Base-by-base conservation (phyloP, 1,140 invertebrate species). In the Oreohelix idahoensis region DNA sequence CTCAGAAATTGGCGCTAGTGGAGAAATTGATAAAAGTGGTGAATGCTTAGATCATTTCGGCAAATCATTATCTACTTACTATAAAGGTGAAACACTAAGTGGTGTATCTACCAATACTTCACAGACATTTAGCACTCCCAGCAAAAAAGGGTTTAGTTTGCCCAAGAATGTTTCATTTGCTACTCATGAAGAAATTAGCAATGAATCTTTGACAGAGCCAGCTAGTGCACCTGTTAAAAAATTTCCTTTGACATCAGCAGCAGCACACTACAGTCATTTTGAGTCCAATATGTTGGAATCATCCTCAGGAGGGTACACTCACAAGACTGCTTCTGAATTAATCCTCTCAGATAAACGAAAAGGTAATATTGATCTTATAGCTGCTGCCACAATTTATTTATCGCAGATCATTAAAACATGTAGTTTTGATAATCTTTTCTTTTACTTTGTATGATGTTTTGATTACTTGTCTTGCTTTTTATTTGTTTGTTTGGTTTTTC, bases 131-230 rank as follows among this genome's bases (percentile, higher is more conserved):
- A 66, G 63, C 29, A 32, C 63, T 32, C 63, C 63, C 11, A 66
- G 17, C 63, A 66, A 35, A 13, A 66, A 66, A 11, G 11, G 8
- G n/a, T 32, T n/a, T 1, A 66, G 63, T 32, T 32, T 32, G 29
- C 63, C n/a, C 5, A 66, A 66, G 17, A 66, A 32, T 66, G 63
- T 66, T 29, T 66, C 63, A 29, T 66, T 66, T 66, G 63, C 63
- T 66, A 23, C 63, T 17, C 5, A 32, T 66, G 29, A 66, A 66
- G 63, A 66, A 8, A 66, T 66, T 4, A 66, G 63, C 5, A 17
- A 58, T 58, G 51, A 58, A 15, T 5, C 51, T 58, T 58, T 45
- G 5, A 58, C 10, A 23, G 53, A 4, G 20, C 53, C 63, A 5
- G n/a, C 17, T 8, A 58, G 2, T 58, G 15, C 51, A 58, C 2